Conservation (phyloP, 1,140 invertebrate genomes). For the Maconellicoccus hirsutus region DNA sequence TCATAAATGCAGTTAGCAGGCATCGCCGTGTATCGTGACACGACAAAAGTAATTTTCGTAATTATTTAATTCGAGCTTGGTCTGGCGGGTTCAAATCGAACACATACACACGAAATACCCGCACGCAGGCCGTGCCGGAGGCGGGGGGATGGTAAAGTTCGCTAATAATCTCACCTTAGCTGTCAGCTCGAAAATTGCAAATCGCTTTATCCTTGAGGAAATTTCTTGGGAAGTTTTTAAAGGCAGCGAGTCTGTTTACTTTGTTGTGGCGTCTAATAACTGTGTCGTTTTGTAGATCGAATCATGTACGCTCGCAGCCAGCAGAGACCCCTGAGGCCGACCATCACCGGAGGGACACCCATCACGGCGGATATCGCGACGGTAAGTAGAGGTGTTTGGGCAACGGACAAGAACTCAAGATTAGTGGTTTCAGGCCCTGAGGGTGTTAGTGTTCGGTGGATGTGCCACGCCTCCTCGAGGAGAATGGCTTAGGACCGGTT, state of each 20-base stretch:
- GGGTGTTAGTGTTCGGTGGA: constrained; percentile 45
- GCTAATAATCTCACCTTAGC: constrained; percentile 2
- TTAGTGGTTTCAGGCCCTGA: constrained; percentile 38
- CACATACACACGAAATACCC: too few relatives aligned
- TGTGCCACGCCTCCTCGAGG: constrained; percentile 44
- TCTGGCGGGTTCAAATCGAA: not conserved
- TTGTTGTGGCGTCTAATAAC: not conserved
- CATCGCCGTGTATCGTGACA: not conserved
- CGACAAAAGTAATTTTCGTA: not conserved
- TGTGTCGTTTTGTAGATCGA: constrained; percentile 36
- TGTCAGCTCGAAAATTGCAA: not conserved
- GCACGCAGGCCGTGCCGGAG: too few relatives aligned
- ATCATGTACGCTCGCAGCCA: constrained; percentile 40
- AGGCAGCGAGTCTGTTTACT: not conserved
- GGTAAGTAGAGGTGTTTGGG: constrained; percentile 38
- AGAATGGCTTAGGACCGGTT: constrained; percentile 49
- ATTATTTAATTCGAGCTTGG: not conserved
- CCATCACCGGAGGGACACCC: constrained; percentile 45
- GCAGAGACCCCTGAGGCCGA: constrained; percentile 33
- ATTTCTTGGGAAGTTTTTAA: too few relatives aligned
- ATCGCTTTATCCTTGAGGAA: not conserved
- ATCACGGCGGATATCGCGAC: constrained; percentile 51
- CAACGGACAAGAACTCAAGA: not conserved
- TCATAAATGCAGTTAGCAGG: not conserved
- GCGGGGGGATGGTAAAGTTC: too few relatives aligned